A percentile compares a stretch with the other conserved stretches of the same genome.
These are phyloP conservation scores for Boulengeromyrus knoepffleri DNA, from an alignment of 2,113 vertebrate genomes.

Conservation along the genomic window DNA sequence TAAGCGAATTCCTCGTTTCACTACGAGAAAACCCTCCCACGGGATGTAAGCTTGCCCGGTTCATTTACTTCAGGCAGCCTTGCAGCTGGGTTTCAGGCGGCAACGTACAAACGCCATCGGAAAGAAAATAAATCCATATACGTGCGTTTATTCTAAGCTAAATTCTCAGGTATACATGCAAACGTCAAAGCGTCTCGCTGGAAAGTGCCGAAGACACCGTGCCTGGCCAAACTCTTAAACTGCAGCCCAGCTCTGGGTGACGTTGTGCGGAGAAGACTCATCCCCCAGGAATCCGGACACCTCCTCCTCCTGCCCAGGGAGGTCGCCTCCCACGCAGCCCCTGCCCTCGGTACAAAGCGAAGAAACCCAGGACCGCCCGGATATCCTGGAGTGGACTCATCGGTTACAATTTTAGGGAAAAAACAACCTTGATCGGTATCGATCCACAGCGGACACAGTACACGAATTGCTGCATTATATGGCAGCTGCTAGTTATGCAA, in stretches of 20 bases:
- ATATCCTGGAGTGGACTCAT: background rate
- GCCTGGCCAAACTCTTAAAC: constrained; percentile 16
- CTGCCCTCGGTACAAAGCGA: background rate
- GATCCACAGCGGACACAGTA: background rate
- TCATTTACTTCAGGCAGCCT: background rate
- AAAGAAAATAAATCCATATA: background rate
- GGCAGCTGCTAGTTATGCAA: background rate
- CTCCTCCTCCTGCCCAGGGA: constrained; percentile 40
- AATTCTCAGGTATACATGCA: background rate
- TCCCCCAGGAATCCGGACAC: constrained; percentile 49
- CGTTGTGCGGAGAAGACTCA: constrained; percentile 46
- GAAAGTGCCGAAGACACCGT: background rate
- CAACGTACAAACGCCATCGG: background rate
- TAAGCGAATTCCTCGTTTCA: background rate
- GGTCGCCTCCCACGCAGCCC: background rate
- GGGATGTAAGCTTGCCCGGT: background rate
- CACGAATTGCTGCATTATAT: background rate
- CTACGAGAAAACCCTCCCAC: background rate
- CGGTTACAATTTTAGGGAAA: background rate
- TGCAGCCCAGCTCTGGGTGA: constrained; percentile 55
- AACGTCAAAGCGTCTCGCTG: background rate
- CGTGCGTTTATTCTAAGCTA: background rate
- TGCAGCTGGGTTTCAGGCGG: background rate
- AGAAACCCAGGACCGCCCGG: background rate
- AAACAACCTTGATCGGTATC: background rate